Conservation (phyloP, 2,113 vertebrate species). For the Coptodon rendalli region DNA sequence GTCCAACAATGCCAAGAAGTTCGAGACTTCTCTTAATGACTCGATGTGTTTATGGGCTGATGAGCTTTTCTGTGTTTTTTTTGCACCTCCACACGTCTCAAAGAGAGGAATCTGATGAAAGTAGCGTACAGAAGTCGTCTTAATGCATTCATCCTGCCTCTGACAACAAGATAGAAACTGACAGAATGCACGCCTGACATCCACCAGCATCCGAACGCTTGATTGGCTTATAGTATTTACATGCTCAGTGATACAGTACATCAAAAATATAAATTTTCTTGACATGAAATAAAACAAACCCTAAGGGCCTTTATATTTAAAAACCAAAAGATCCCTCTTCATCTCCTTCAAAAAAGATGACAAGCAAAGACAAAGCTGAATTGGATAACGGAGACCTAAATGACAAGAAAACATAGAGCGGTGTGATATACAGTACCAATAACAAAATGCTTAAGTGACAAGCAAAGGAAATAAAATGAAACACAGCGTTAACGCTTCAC, state of each 20-base stretch:
- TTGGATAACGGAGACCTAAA: conserved; percentile 30
- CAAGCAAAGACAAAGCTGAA: conserved; percentile 28
- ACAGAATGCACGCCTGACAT: conserved; percentile 29
- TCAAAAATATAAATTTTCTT: conserved; percentile 24
- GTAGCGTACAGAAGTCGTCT: background rate
- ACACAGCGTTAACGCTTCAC: background rate
- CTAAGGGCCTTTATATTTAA: conserved; percentile 13
- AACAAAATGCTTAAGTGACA: conserved; percentile 33
- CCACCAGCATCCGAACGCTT: background rate
- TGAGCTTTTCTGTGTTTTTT: background rate
- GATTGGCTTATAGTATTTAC: conserved; percentile 40
- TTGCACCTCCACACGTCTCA: background rate
- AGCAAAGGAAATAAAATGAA: conserved; percentile 9
- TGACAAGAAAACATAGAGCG: conserved; percentile 6
- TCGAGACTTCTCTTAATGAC: background rate
- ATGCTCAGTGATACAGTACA: conserved; percentile 5
- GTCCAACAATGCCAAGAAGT: background rate
- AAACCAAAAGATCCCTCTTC: background rate
- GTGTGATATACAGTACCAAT: conserved; percentile 2
- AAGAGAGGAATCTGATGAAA: background rate
- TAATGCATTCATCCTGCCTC: conserved; percentile 12
- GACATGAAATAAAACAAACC: conserved; percentile 36
- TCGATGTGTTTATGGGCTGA: background rate
- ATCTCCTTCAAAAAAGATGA: conserved; percentile 25
- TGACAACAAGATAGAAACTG: conserved; percentile 23